Evolutionary conservation across 2,113 vertebrate genomes (phyloP).

Genomic region (Addax nasomaculatus): DNA sequence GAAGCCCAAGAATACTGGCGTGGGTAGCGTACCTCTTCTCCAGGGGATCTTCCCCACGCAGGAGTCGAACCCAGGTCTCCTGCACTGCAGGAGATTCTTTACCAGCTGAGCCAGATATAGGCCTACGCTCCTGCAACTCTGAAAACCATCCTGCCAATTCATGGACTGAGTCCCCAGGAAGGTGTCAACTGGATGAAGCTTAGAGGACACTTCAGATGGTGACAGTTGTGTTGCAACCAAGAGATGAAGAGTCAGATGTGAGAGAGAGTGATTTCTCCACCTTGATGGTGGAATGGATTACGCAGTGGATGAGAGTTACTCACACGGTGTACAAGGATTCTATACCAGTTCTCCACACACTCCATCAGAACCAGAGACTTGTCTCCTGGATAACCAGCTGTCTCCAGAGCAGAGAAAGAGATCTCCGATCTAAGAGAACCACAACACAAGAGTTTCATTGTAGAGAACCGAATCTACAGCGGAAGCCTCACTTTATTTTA

Average conservation of each 20-base stretch:
- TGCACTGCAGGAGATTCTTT: too few relatives aligned
- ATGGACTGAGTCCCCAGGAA: neutral
- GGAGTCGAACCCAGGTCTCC: rapidly evolving
- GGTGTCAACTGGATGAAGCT: neutral
- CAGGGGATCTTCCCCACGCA: rapidly evolving
- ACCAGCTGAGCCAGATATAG: too few relatives aligned
- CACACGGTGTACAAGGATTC: rapidly evolving
- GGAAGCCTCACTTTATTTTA: neutral
- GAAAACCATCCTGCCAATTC: neutral
- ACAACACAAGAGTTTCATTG: rapidly evolving
- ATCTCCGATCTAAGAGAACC: neutral
- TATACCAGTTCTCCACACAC: rapidly evolving
- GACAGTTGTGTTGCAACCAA: neutral
- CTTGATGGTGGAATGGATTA: rapidly evolving
- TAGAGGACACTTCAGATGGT: neutral
- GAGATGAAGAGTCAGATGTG: neutral
- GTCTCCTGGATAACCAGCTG: too few relatives aligned
- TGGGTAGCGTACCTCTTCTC: neutral
- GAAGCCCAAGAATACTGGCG: neutral
- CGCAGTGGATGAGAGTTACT: rapidly evolving
- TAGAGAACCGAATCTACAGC: rapidly evolving
- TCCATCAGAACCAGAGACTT: neutral
- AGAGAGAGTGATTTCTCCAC: neutral
- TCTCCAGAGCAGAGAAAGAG: neutral
- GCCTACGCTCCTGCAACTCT: rapidly evolving